phyloP scores from a whole-genome alignment of 2,113 vertebrate species.

The Boulengeromyrus knoepffleri region DNA sequence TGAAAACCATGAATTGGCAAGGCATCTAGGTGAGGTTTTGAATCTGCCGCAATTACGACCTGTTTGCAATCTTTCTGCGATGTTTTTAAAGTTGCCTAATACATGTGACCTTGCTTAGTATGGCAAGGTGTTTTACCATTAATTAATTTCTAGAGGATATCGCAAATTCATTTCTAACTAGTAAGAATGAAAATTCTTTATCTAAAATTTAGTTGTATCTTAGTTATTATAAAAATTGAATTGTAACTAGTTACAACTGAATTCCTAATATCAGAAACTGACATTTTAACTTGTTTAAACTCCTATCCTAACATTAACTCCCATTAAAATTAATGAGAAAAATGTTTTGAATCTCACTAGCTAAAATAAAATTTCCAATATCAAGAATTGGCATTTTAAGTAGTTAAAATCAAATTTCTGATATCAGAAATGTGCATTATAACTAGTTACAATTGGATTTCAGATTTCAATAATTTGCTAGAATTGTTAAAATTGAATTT shows the following conservation, averaged over 20 bases:
- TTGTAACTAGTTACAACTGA: not conserved
- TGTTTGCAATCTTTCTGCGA: not conserved
- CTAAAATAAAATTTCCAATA: not conserved
- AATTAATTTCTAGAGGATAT: not conserved
- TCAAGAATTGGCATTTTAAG: not conserved
- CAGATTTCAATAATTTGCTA: not conserved
- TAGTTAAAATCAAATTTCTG: not conserved
- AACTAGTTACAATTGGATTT: not conserved
- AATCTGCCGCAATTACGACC: not conserved
- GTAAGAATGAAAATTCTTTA: not conserved
- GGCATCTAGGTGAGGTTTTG: not conserved
- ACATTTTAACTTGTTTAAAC: not conserved
- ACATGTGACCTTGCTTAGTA: not conserved
- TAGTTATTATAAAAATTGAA: not conserved
- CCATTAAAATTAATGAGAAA: not conserved
- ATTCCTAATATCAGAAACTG: not conserved
- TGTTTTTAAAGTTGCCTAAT: not conserved
- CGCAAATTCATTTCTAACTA: not conserved
- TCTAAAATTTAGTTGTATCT: not conserved
- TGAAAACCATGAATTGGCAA: not conserved
- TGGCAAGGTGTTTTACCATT: not conserved
- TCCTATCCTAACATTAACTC: not conserved
- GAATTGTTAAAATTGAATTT: not conserved
- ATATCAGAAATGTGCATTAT: not conserved
- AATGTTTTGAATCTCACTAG: not conserved